Base-by-base conservation (phyloP, 2,113 vertebrate genomes). In the Cygnus atratus region DNA sequence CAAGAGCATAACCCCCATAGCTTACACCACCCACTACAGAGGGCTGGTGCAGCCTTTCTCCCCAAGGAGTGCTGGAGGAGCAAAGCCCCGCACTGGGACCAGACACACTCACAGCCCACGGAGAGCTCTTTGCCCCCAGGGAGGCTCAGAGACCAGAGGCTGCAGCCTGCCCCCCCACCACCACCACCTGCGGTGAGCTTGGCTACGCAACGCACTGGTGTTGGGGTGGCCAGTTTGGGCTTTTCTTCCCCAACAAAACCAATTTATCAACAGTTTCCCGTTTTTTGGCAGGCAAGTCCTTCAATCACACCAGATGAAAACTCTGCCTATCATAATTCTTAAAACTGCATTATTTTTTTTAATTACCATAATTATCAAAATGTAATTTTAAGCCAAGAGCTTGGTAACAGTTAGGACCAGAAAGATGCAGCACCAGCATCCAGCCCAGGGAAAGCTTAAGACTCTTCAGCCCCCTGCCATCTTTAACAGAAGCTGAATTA, bases 291-390 rank as follows among this genome's bases (percentile, higher is more conserved):
- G 29, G 21, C 21, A 8, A 66, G 18, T 5, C 28, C 54, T 13
- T 15, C 17, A 21, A 3, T 41, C 48, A 11, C 0, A 0, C 0
- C 0, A 10, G 18, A 19, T 0, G 0, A 41, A 20, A 4, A 0
- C 15, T 21, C 21, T 21, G 4, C 72, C 68, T 43, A 21, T 2
- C 6, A 1, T 4, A 8, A 10, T 6, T 37, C 48, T 85, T 57
- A 52, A 63, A 44, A 14, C 5, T 17, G 12, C 5, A 6, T 39
- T 39, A 4, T 39, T 39, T 39, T 39, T 68, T 39, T 57, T 2
- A 62, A 58, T 28, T 17, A 21, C 25, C 5, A 0, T 52, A 35
- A 29, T 78, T 44, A 46, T 7, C 1, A 0, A 46, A 70, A 13
- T 0, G 0, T 2, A 25, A 8, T 22, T 67, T 68, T 20, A 65